These are phyloP conservation scores for Turnix velox DNA, from an alignment of 2,113 vertebrate species.

Conservation along the genomic window DNA sequence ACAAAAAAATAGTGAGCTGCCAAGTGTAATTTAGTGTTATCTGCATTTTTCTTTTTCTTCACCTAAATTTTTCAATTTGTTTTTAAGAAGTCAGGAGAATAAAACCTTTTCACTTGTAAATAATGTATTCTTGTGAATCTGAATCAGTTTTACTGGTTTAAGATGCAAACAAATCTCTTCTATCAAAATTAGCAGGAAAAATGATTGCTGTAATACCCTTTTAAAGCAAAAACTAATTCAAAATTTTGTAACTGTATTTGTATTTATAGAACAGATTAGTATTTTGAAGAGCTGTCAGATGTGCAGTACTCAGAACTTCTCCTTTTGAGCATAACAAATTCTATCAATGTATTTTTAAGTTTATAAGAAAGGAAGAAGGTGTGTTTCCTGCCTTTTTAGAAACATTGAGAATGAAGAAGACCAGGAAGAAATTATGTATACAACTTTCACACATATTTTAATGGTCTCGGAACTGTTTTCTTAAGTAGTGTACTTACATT, in stretches of 20 bases:
- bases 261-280: neutral
- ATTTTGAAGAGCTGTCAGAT: neutral
- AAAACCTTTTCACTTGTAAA: neutral
- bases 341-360: neutral
- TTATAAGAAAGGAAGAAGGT: neutral
- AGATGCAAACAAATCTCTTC: neutral
- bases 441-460: neutral
- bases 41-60: neutral
- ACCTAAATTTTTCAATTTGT: neutral
- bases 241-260: neutral
- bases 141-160: neutral
- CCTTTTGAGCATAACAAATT: neutral
- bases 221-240: neutral
- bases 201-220: neutral
- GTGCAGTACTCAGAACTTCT: neutral
- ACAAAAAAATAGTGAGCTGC: neutral
- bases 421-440: neutral
- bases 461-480: neutral
- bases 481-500: neutral
- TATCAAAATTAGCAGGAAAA: neutral
- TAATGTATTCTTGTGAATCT: neutral
- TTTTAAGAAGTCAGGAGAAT: neutral
- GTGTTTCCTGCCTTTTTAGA: neutral
- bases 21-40: neutral
- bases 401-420: neutral